Percentiles rank a stretch among this genome's conserved stretches.
phyloP scores from a whole-genome alignment of 2,113 vertebrate species.

The Brachypteracias leptosomus region DNA sequence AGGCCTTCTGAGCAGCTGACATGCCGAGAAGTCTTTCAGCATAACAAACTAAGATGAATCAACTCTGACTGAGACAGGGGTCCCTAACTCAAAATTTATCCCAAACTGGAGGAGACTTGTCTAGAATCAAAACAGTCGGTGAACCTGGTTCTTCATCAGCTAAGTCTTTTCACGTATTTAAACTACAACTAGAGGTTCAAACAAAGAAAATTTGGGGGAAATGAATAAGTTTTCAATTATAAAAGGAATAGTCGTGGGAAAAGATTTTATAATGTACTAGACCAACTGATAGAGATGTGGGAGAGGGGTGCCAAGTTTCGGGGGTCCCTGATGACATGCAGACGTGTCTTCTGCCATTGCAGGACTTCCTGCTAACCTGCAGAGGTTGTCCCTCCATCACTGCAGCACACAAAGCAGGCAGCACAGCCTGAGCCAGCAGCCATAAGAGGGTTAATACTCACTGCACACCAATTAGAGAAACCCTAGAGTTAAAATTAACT shows the following conservation, averaged over 20 bases:
- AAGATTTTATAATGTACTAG: not conserved
- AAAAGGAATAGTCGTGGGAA: not conserved
- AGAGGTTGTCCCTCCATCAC: not conserved
- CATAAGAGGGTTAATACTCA: not conserved
- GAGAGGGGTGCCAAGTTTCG: not conserved
- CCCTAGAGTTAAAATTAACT: not conserved
- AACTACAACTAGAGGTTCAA: not conserved
- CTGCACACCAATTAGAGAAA: not conserved
- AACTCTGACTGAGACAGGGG: not conserved
- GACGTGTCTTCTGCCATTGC: not conserved
- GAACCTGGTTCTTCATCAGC: not conserved
- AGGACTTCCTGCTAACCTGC: not conserved
- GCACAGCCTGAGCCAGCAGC: not conserved
- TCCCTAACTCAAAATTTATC: not conserved
- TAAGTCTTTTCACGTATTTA: not conserved
- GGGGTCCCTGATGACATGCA: not conserved
- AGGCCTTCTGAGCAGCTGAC: not conserved
- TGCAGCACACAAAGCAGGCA: not conserved
- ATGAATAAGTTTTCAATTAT: not conserved
- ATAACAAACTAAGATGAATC: not conserved
- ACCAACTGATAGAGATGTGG: not conserved
- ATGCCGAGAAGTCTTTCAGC: accelerated
- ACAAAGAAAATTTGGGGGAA: not conserved
- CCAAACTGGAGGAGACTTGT: not conserved
- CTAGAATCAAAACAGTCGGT: not conserved